Conservation (phyloP, 1,140 invertebrate species). For the Lepidurus couesii region DNA sequence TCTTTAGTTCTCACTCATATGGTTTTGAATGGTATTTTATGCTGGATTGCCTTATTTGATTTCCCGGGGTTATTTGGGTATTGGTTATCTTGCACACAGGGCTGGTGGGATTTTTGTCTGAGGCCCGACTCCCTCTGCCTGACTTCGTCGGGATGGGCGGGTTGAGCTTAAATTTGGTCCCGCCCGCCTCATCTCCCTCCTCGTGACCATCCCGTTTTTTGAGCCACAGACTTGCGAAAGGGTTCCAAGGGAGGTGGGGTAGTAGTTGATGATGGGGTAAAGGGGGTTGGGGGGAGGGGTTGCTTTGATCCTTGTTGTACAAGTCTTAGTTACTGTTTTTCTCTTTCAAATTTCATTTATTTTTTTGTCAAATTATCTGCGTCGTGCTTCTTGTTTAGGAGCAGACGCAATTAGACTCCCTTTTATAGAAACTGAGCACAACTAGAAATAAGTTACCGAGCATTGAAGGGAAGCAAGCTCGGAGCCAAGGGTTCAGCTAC, state of each 20-base stretch:
- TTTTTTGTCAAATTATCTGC: too few relatives aligned
- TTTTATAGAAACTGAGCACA: not conserved
- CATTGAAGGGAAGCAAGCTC: not conserved
- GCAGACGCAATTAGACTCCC: not conserved
- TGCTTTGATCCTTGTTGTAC: too few relatives aligned
- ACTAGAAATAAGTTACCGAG: not conserved
- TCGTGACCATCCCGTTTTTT: not conserved
- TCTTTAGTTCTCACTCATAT: too few relatives aligned
- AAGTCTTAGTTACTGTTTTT: too few relatives aligned
- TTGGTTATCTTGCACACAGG: not conserved
- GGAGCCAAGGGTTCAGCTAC: conserved; percentile 16
- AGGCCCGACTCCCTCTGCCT: conserved; percentile 14
- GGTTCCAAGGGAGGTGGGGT: not conserved
- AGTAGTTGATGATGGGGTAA: not conserved
- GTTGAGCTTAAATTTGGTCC: not conserved
- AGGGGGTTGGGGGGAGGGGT: too few relatives aligned
- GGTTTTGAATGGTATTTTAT: not conserved
- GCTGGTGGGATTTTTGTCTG: conserved; percentile 14
- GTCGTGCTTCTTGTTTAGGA: not conserved
- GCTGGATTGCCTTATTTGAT: not conserved
- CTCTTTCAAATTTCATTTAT: too few relatives aligned
- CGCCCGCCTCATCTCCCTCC: conserved; percentile 19
- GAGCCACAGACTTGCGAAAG: not conserved
- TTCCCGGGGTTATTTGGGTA: too few relatives aligned
- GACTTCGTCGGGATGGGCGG: conserved; percentile 11